Base-by-base conservation (phyloP, 2,797 vertebrate genomes). In the Anas flavirostris region DNA sequence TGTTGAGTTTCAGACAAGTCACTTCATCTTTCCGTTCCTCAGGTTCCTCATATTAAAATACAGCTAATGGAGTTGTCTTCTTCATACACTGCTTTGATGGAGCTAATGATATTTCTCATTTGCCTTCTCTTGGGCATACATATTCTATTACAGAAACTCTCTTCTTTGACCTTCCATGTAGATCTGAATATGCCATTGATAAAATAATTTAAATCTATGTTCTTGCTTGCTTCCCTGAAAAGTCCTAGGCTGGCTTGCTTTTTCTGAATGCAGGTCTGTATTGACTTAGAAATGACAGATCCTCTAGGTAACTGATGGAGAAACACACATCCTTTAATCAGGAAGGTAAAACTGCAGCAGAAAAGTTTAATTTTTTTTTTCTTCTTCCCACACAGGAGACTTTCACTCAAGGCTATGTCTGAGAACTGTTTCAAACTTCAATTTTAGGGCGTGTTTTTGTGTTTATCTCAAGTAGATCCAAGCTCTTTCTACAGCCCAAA, bases 321-420 rank as follows among this genome's bases (percentile, higher is more conserved):
- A 82, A 91, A 82, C 21, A 66, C 4, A 9, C 3, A 74, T 91
- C 52, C 73, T 93, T 82, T 92, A 82, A 91, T 86, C 84, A 89
- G 58, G 76, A 74, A 1, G 9, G 16, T 23, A 41, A 92, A 35
- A n/a, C 25, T 87, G 53, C 12, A 80, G 87, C 21, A 91, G 64
- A 77, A 87, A 88, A 89, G 31, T n/a, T 74, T 91, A 77, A 89
- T 93, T 82, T 52, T 52, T 63, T 63, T 31, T 95, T 92, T 86
- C 86, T 67, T 37, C 69, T 78, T 93, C 78, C 84, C 79, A 94
- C 53, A 89, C 52, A 74, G 60, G n/a, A 83, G 64, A 84, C 75
- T 44, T 44, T 92, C 69, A 90, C 79, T 84, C 64, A 84, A 82
- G 89, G 79, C 74, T 82, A 89, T 82, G 78, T 85, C 83, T 91